phyloP scores from a whole-genome alignment of 1,140 invertebrate species.

The Pseudobourletiella spinata region DNA sequence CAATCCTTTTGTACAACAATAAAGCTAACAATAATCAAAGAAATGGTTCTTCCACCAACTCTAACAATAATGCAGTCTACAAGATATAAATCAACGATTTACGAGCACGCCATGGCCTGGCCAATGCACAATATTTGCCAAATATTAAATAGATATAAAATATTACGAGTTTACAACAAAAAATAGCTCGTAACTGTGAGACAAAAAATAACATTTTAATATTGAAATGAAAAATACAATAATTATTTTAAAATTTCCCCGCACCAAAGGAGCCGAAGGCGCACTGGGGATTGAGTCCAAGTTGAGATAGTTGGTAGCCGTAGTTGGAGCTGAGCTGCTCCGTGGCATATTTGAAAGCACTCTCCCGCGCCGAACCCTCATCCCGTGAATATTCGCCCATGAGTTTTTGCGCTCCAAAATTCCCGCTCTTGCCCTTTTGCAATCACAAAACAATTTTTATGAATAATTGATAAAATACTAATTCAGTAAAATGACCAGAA shows the following conservation, averaged over 20 bases:
- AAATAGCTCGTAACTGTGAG: background rate
- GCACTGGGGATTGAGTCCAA: background rate
- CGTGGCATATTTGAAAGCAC: background rate
- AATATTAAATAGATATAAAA: too few species aligned
- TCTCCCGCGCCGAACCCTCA: background rate
- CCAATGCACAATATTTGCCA: too few species aligned
- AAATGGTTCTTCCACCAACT: too few species aligned
- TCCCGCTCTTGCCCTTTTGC: background rate
- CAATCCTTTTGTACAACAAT: too few species aligned
- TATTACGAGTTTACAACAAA: too few species aligned
- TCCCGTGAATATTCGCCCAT: background rate
- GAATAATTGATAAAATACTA: too few species aligned
- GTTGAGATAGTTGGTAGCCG: background rate
- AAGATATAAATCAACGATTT: too few species aligned
- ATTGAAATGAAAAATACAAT: background rate
- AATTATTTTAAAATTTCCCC: background rate
- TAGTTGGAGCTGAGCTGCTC: background rate
- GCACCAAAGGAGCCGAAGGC: too few species aligned
- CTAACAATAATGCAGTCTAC: too few species aligned
- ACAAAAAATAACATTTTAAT: background rate
- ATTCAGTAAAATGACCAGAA: background rate
- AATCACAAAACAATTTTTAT: too few species aligned
- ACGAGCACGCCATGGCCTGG: too few species aligned
- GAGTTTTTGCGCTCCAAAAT: background rate
- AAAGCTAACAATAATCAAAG: too few species aligned